Base-by-base conservation (phyloP, 2,888 invertebrate species). In the Esperia sulphurella region DNA sequence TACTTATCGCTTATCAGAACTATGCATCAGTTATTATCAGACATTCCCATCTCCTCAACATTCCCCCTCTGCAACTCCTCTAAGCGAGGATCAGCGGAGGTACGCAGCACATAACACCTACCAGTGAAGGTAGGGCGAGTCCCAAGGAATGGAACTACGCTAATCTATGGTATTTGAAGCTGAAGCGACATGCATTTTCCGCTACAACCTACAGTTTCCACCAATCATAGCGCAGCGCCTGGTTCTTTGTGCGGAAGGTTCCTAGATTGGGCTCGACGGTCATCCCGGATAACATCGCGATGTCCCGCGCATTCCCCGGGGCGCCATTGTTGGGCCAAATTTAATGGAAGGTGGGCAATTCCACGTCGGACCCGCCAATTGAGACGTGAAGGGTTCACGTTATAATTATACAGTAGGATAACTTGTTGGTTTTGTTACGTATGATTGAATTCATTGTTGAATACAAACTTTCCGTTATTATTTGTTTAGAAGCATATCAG, bases 331-430 rank as follows among this genome's bases (percentile, higher is more conserved):
- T 76, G 78, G 59, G 64, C 62, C 70, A 78, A 77, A 79, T 79
- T 78, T 79, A 75, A 78, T 77, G 76, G 72, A 73, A 76, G 70
- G 64, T 64, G 62, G 55, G 59, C 56, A 65, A 62, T 64, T 63
- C 64, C 61, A 61, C 66, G 62, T 61, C 59, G 59, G 8, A 14
- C 54, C 52, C 46, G 29, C 33, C 48, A 30, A 48, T 48, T 48
- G 48, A 44, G 48, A 48, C 44, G 40, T 48, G 48, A 41, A 28
- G 33, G 46, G 44, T 30, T 40, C 21, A 9, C 8, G 40, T 33
- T 21, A n/a, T 44, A 29, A 37, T 42, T 42, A 14, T 42, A 45
- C 14, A 9, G 14, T 8, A 14, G 8, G 3, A 39, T 14, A 14
- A 4, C 14, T 13, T 8, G 39, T 39, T n/a, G 39, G 39, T 14